Evolutionary conservation across 2,113 vertebrate genomes (phyloP).

Genomic region (Panthera tigris): DNA sequence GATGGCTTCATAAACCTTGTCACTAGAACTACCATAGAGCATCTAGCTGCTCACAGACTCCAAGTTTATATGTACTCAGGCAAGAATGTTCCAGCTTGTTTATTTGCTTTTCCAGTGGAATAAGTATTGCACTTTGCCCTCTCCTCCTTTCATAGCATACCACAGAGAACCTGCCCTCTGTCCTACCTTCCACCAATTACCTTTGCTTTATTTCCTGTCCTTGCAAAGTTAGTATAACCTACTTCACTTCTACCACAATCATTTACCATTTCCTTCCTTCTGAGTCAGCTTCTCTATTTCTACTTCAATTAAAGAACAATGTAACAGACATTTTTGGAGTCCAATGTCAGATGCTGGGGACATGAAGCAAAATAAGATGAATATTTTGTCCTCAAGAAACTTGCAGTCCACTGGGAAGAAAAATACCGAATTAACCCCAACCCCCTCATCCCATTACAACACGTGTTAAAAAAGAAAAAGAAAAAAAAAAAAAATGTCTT

Average conservation of each 20-base stretch:
- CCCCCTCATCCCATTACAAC: not conserved
- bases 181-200: not conserved
- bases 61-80: not conserved
- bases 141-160: slow-evolving; percentile 32
- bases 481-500: not conserved
- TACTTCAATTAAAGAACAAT: not conserved
- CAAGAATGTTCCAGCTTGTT: not conserved
- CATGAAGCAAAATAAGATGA: not conserved
- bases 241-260: not conserved
- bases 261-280: slow-evolving; percentile 4
- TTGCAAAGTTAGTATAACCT: not conserved
- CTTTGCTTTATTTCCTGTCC: slow-evolving; percentile 36
- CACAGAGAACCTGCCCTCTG: not conserved
- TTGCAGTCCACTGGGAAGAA: not conserved
- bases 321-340: not conserved
- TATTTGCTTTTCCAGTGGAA: slow-evolving; percentile 39
- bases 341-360: not conserved
- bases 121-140: slow-evolving; percentile 48
- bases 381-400: not conserved
- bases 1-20: not conserved
- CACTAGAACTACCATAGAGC: not conserved
- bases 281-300: not conserved
- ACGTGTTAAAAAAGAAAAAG: not conserved
- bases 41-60: not conserved
- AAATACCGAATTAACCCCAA: slow-evolving; percentile 2